phyloP scores from a whole-genome alignment of 2,113 vertebrate genomes.

The Meriones unguiculatus region DNA sequence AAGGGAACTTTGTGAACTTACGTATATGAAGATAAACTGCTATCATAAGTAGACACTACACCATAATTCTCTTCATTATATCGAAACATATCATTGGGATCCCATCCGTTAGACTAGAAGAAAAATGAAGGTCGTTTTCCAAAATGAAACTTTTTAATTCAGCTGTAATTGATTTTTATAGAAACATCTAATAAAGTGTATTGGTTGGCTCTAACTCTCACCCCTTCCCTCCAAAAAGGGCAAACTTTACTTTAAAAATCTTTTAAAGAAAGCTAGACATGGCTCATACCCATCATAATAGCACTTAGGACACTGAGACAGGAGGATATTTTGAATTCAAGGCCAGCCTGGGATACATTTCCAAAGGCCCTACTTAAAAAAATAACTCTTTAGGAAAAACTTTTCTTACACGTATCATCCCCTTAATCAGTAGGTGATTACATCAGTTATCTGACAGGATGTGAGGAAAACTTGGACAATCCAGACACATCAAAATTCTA shows the following conservation, averaged over 20 bases:
- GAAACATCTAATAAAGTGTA: background rate
- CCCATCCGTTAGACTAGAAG: conserved; percentile 98
- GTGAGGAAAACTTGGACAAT: background rate
- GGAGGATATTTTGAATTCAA: background rate
- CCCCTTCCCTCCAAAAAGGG: background rate
- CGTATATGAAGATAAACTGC: conserved; percentile 99
- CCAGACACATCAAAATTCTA: background rate
- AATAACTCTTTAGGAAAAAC: background rate
- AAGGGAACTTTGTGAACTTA: conserved; percentile 87
- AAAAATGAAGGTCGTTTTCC: conserved; percentile 82
- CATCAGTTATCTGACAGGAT: background rate
- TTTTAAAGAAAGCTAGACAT: background rate
- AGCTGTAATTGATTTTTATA: background rate
- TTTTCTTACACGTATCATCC: background rate
- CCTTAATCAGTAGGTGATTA: conserved; percentile 2
- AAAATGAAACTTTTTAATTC: conserved; percentile 76
- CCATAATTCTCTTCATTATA: conserved; percentile 99
- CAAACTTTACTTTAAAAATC: conserved; percentile 40
- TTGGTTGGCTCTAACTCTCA: background rate
- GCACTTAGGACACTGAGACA: background rate
- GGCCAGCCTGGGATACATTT: background rate
- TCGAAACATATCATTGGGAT: conserved; percentile 99
- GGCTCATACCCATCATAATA: background rate
- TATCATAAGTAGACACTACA: conserved; percentile 98
- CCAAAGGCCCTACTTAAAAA: background rate